Evolutionary conservation across 2,113 vertebrate genomes (phyloP).

Genomic region (Vulpes vulpes): DNA sequence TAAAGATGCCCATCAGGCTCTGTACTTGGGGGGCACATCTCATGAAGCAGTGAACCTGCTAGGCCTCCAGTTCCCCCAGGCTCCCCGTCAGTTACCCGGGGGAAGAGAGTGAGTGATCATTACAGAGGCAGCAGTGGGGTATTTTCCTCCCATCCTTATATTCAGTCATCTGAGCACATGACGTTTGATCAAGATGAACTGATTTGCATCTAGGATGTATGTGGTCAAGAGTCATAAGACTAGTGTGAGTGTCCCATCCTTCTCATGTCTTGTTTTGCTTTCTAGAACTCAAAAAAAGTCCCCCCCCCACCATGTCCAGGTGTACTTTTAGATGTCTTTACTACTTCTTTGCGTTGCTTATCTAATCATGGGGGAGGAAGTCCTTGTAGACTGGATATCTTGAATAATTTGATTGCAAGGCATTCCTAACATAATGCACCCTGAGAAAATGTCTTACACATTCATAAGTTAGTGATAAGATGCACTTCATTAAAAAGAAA

Average conservation of each 20-base stretch:
- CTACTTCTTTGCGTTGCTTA: not conserved
- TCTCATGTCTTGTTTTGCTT: not conserved
- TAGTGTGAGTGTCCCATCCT: not conserved
- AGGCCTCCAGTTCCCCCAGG: not conserved
- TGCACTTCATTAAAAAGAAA: not conserved
- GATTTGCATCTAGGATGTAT: slow-evolving; percentile 56
- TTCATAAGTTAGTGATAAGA: slow-evolving; percentile 35
- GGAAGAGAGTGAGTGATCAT: not conserved
- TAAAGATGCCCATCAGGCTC: not conserved
- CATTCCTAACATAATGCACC: not conserved
- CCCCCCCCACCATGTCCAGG: not conserved
- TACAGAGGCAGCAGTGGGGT: not conserved
- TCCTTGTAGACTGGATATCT: not conserved
- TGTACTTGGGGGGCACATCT: not conserved
- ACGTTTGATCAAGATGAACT: not conserved
- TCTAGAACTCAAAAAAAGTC: not conserved
- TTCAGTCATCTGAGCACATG: not conserved
- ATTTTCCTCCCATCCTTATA: not conserved
- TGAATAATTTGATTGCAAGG: slow-evolving; percentile 15
- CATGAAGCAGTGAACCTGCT: not conserved
- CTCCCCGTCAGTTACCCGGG: not conserved
- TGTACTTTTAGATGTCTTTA: slow-evolving; percentile 12
- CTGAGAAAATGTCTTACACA: slow-evolving; percentile 5
- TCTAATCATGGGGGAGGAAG: not conserved
- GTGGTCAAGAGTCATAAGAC: slow-evolving; percentile 40